phyloP scores from a whole-genome alignment of 2,113 vertebrate genomes.

The Nicator chloris region DNA sequence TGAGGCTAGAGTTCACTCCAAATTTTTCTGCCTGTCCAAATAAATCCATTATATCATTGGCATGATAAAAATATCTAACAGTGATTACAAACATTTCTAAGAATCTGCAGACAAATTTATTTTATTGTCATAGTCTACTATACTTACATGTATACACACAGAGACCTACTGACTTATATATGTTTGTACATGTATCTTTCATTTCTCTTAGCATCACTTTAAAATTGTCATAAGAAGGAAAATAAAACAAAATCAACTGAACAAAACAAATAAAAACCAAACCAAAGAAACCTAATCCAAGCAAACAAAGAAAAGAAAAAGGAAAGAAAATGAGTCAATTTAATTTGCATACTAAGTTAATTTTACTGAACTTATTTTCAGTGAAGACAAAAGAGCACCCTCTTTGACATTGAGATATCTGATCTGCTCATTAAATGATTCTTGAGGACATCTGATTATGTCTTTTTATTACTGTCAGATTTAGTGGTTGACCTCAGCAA shows the following conservation, averaged over 20 bases:
- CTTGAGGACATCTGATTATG: not conserved
- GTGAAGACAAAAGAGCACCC: not conserved
- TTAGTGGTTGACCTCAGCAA: not conserved
- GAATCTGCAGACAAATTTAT: not conserved
- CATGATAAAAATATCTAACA: not conserved
- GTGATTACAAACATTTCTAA: not conserved
- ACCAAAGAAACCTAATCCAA: not conserved
- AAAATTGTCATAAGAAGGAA: not conserved
- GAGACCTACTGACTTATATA: not conserved
- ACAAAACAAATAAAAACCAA: not conserved
- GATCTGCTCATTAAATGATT: not conserved
- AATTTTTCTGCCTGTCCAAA: not conserved
- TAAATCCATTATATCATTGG: not conserved
- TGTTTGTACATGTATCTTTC: not conserved
- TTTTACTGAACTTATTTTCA: not conserved
- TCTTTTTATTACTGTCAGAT: not conserved
- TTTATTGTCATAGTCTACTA: not conserved
- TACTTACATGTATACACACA: not conserved
- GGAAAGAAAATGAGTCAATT: not conserved
- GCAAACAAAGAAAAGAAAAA: not conserved
- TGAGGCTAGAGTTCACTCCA: not conserved
- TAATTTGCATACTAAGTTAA: not conserved
- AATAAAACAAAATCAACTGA: not conserved
- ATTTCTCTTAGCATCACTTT: not conserved
- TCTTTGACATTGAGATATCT: not conserved